A percentile compares a stretch with the other conserved stretches of the same genome.
Evolutionary conservation across 2,888 invertebrate species (phyloP).

Genomic region (Xanthorhoe designata): DNA sequence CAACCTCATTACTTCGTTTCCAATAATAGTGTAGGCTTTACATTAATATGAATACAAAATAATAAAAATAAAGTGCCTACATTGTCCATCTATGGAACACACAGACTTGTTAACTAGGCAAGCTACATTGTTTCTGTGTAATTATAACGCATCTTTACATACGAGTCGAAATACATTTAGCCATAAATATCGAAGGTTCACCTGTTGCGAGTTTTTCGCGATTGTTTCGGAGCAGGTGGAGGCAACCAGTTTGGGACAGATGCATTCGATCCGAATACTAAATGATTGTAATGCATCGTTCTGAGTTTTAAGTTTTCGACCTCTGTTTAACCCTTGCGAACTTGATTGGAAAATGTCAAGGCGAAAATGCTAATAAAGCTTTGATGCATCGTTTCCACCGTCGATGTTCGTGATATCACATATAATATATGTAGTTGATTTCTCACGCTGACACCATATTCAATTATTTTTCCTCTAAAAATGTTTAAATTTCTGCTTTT

Average conservation of each 20-base stretch:
- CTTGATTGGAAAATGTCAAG: constrained; percentile 42
- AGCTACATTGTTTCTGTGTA: constrained; percentile 28
- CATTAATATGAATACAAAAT: constrained; percentile 10
- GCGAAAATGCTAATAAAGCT: constrained; percentile 17
- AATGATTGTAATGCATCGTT: constrained; percentile 35
- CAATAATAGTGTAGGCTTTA: constrained; percentile 6
- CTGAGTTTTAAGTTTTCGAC: constrained; percentile 29
- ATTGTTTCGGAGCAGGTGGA: constrained; percentile 75
- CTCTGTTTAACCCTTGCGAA: constrained; percentile 41
- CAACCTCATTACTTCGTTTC: background rate
- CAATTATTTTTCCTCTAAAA: no score
- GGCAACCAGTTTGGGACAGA: constrained; percentile 66
- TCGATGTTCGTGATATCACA: background rate
- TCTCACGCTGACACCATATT: constrained; percentile 10
- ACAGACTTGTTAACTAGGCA: constrained; percentile 3
- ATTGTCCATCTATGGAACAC: constrained; percentile 14
- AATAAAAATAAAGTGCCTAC: background rate
- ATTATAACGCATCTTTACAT: constrained; percentile 28
- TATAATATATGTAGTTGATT: background rate
- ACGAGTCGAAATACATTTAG: constrained; percentile 24
- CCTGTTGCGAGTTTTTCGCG: constrained; percentile 74
- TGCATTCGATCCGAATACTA: constrained; percentile 47
- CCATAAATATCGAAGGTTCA: constrained; percentile 53
- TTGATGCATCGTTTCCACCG: constrained; percentile 22
- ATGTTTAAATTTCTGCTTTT: no score